A percentile compares a stretch with the other conserved stretches of the same genome.
These are phyloP conservation scores for Anguilla rostrata DNA, from an alignment of 2,113 vertebrate genomes.

Conservation along the genomic window DNA sequence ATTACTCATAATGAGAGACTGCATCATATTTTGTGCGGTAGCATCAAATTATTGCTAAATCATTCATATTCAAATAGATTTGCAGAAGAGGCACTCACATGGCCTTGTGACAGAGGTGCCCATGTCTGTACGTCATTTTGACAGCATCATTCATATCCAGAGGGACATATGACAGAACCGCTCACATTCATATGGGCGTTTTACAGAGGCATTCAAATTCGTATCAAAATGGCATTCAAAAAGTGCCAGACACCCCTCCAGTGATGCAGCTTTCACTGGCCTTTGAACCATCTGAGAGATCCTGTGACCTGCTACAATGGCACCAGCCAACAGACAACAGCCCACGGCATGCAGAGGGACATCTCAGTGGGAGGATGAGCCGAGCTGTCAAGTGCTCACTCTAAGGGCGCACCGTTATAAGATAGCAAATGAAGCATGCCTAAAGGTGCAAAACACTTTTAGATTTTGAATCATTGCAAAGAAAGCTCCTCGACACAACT, in stretches of 20 bases:
- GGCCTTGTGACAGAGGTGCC: not conserved
- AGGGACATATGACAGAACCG: not conserved
- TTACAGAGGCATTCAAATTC: not conserved
- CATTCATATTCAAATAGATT: not conserved
- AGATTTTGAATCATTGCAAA: conserved; percentile 15
- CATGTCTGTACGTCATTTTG: not conserved
- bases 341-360: conserved; percentile 6
- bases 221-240: not conserved
- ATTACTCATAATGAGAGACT: not conserved
- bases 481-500: conserved; percentile 9
- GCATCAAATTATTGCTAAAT: not conserved
- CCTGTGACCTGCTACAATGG: conserved; percentile 5
- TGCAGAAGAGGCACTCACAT: not conserved
- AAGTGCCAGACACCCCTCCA: not conserved
- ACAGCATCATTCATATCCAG: not conserved
- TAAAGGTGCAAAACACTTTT: conserved; percentile 13
- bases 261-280: conserved; percentile 16
- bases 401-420: conserved; percentile 1
- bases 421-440: conserved; percentile 8
- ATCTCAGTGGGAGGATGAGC: not conserved
- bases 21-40: not conserved
- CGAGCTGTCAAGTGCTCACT: conserved; percentile 18
- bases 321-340: not conserved
- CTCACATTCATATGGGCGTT: not conserved
- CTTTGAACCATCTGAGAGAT: conserved; percentile 7